Evolutionary conservation across 2,888 invertebrate species (phyloP), one percentile per base, ranked within the genome.

Genomic region (Coelopa pilipes): DNA sequence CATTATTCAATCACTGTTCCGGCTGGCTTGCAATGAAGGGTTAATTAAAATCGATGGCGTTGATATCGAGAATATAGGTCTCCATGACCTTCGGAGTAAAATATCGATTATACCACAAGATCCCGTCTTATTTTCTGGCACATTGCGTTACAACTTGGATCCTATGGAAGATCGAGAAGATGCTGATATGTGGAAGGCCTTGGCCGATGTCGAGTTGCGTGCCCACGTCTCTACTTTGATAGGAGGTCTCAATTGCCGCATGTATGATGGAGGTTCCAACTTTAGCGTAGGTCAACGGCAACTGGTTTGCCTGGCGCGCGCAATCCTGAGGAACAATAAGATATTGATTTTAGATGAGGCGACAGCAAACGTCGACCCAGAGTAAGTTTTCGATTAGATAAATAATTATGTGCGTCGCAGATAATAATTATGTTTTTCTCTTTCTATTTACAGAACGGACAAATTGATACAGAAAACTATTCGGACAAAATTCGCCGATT

Each of bases 41-140:
- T 85, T 89, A 34, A 91, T 97, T 50, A 85, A 88, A 74, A 94
- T 97, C 73, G 97, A 97, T 83, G 92, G 90, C 11, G 84, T 96
- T 0, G 90, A 93, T 74, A 93, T 92, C 0, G 90, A 90, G 62
- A 88, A 89, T n/a, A 90, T 97, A 53, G 94, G 94, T 0, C 89
- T 96, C 4, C 90, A 93, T 85, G 93, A 94, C 81, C 88, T 98
- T 46, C 89, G 97, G 66, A 91, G 90, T 70, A 93, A 92, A 80
- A 93, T 98, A 72, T 93, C 97, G 0, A 97, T 97, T 75, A 97
- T 98, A 82, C 97, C 97, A 0, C 97, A 97, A 89, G 96, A 96
- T 82, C 96, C 96, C 0, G 92, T 96, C 34, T 87, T 97, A 24
- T 96, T 97, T 85, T 93, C 94, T 0, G 94, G 94, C 11, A 92